phyloP scores from a whole-genome alignment of 92 coral and sea anemone genomes.

The Porites evermanni region DNA sequence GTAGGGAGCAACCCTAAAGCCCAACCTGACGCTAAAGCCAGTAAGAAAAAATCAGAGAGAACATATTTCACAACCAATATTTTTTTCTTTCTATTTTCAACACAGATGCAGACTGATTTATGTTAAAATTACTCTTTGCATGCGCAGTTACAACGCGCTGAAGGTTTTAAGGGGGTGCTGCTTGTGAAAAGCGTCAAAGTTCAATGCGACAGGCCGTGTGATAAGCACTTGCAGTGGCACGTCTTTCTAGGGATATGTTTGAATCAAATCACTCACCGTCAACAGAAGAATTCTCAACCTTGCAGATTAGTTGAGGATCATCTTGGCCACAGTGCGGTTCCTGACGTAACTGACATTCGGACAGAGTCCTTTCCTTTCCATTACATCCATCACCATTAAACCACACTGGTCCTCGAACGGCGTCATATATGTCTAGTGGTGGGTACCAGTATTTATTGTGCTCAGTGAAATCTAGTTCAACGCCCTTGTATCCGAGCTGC shows the following conservation, averaged over 20 bases:
- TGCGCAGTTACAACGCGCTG: no score
- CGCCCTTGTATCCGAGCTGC: conserved; percentile 48
- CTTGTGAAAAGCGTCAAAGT: no score
- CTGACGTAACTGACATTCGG: conserved; percentile 19
- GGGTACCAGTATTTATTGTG: neutral
- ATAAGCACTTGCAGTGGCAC: neutral
- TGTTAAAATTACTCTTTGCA: no score
- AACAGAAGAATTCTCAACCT: conserved; percentile 20
- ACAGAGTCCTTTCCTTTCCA: conserved; percentile 22
- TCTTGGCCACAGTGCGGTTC: conserved; percentile 1
- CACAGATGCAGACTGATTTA: no score
- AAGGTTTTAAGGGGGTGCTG: no score
- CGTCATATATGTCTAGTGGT: conserved; percentile 8
- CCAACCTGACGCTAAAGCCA: no score
- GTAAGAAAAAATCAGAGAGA: no score
- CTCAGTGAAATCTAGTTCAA: conserved; percentile 32
- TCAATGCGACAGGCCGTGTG: no score
- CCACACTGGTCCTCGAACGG: conserved; percentile 36
- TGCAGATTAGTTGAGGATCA: conserved; percentile 19
- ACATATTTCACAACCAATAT: no score
- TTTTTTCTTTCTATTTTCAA: no score
- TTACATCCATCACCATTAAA: conserved; percentile 32
- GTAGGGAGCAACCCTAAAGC: no score
- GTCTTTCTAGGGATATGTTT: no score
- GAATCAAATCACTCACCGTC: conserved; percentile 18